Evolutionary conservation across 2,888 invertebrate species (phyloP), one percentile per base, ranked within the genome.

Genomic region (Nasonovia ribisnigri): DNA sequence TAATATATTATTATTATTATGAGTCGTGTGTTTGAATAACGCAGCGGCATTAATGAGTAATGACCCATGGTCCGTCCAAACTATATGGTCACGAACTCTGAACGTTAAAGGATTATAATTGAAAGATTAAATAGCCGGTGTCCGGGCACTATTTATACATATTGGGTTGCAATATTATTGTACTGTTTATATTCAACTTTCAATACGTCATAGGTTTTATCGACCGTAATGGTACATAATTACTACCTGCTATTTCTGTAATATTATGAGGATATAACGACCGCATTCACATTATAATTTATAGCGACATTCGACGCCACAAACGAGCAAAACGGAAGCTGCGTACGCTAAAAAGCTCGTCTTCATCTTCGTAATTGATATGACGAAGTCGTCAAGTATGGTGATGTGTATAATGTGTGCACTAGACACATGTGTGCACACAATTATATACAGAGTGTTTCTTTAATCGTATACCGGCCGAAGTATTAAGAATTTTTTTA

Each of bases 21-120:
- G 88, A 48, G n/a, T 43, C 92, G 67, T 84, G 92, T 77, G 51
- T 92, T 92, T 88, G 92, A 88, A 92, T 92, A 88, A 77, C 54
- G 88, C 43, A 13, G 43, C 24, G 20, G 54, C 24, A 51, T 60
- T 87, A 92, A 60, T 43, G 86, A 86, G 6, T 29, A 51, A 77
- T 51, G 84, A 4, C 43, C n/a, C 43, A 8, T 1, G 26, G 16
- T 51, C 2, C 86, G 86, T 54, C 84, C 42, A 42, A 29, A 43
- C 54, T 77, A 67, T 46, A 77, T 77, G 43, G 92, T 92, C 88
- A 92, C 88, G 92, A 92, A 92, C 77, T 88, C 51, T 2, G 26
- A n/a, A 42, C 57, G 87, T 26, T 48, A 48, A 87, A 92, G 24
- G 43, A 92, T 88, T 84, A 84, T 92, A 92, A 92, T 92, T 88